Conservation (phyloP, 2,113 vertebrate species). For the Eudorcas thomsonii region DNA sequence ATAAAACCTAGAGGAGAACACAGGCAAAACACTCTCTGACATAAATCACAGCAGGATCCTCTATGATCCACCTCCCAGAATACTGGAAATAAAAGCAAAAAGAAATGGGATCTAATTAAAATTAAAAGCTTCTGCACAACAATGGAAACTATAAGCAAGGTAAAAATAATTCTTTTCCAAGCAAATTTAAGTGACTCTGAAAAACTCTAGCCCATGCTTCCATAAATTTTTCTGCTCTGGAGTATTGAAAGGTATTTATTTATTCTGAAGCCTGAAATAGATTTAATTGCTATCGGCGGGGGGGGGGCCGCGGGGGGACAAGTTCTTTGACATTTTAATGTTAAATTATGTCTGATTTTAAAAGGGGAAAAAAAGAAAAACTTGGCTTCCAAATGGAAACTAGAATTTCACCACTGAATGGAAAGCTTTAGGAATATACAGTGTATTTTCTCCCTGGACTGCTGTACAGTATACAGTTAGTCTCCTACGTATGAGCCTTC, state of each 20-base stretch:
- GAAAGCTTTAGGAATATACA: background rate
- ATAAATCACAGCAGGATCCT: no score
- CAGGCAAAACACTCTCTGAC: no score
- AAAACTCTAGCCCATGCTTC: background rate
- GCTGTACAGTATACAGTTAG: background rate
- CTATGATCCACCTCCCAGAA: no score
- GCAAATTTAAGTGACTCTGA: slow-evolving; percentile 16
- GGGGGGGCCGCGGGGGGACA: no score
- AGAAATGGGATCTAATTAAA: no score
- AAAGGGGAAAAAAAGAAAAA: background rate
- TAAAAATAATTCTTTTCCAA: background rate
- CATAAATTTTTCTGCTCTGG: background rate
- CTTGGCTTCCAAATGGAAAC: background rate
- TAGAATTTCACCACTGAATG: background rate
- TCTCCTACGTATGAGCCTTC: background rate
- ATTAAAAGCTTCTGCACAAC: no score
- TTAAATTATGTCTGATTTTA: background rate
- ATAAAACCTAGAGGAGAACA: no score
- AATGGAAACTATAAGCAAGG: no score
- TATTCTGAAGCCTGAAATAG: background rate
- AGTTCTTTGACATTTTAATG: slow-evolving; percentile 9
- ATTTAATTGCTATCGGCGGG: no score
- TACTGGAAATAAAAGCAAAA: no score
- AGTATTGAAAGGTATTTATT: slow-evolving; percentile 6
- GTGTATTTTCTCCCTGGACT: background rate